Base-by-base conservation (phyloP, 2,888 invertebrate species). In the Griposia aprilina region DNA sequence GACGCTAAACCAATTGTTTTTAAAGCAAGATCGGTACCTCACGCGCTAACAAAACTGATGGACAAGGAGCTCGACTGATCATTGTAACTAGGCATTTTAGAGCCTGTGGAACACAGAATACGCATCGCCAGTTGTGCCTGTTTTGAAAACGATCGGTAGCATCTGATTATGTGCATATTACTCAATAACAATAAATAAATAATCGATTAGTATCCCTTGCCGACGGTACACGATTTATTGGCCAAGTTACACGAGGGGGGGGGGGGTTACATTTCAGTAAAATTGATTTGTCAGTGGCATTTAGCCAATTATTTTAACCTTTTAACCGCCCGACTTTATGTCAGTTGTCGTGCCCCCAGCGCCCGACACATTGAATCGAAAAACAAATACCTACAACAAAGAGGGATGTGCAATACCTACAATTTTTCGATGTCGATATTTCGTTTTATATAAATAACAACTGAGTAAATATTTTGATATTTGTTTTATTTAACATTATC, bases 191-290 rank as follows among this genome's bases (percentile, higher is more conserved):
- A 55, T 55, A 23, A 23, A 55, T 55, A 55, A 55, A 36, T 36
- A 36, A 36, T 55, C 23, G 23, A 55, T 23, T 23, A 23, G 1
- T 55, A 11, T 55, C 55, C 55, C 23, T 23, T 55, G 23, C 55
- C 11, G 55, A 55, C 55, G 23, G 55, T 23, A 55, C 10, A 6
- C 55, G 55, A 10, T 55, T 55, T 55, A 5, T 55, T 55, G 23
- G 55, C 23, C 17, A 60, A 60, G 26, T 60, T 60, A 17, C 60
- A 26, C 17, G 60, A 8, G 10, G 26, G 60, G 1, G 3, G n/a
- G n/a, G n/a, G n/a, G n/a, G n/a, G n/a, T n/a, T 60, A 60, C 59
- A 60, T 17, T 60, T 60, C 10, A 60, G 60, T 60, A 26, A 60
- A 60, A 60, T 60, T 17, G 60, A 60, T 60, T 60, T 60, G 0